Evolutionary conservation across 2,888 invertebrate species (phyloP).

Genomic region (Ecliptopera silaceata): DNA sequence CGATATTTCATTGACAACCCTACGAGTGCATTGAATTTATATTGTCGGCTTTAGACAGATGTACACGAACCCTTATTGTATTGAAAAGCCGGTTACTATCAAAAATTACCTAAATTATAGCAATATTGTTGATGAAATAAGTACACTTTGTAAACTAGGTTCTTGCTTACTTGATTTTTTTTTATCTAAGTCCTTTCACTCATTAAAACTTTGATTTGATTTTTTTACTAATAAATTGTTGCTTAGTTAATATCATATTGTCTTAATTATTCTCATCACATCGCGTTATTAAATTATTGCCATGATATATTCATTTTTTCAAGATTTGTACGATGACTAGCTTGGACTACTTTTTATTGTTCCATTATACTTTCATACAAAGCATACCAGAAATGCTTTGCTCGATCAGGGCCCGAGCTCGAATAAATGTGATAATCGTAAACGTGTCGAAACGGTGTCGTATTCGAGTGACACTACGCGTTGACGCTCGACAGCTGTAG

Average conservation of each 20-base stretch:
- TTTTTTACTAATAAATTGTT: not conserved
- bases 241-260: no score
- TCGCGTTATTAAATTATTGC: not conserved
- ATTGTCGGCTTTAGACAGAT: slow-evolving; percentile 45
- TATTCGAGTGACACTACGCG: no score
- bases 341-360: slow-evolving; percentile 4
- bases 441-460: no score
- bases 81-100: slow-evolving; percentile 47
- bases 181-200: no score
- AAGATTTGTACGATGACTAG: not conserved
- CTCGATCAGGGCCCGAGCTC: no score
- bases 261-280: not conserved
- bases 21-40: slow-evolving; percentile 17
- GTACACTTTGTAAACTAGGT: not conserved
- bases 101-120: slow-evolving; percentile 29
- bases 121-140: slow-evolving; percentile 7
- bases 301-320: not conserved
- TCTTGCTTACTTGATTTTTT: not conserved
- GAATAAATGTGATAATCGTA: no score
- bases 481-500: no score
- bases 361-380: slow-evolving; percentile 17
- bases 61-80: slow-evolving; percentile 37
- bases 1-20: slow-evolving; percentile 30
- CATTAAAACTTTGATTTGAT: no score
- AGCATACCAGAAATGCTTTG: slow-evolving; percentile 20